phyloP scores from a whole-genome alignment of 2,113 vertebrate species.

The Apteryx owenii region DNA sequence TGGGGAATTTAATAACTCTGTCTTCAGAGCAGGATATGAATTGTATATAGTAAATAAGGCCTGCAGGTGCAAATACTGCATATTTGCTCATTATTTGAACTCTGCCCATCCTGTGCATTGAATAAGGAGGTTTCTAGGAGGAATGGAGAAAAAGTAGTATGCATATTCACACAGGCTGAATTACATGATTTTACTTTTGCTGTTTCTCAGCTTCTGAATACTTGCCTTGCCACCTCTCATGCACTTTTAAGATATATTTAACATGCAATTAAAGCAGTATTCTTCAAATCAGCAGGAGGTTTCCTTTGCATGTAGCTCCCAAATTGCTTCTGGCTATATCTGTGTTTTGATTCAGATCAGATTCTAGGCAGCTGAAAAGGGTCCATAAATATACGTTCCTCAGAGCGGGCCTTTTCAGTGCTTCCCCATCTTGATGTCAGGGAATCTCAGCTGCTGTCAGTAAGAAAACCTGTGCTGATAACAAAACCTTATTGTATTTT shows the following conservation, averaged over 20 bases:
- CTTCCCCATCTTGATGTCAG: background rate
- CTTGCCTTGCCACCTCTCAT: background rate
- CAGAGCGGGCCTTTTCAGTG: background rate
- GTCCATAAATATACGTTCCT: constrained; percentile 23
- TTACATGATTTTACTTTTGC: background rate
- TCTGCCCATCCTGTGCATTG: background rate
- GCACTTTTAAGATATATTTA: constrained; percentile 24
- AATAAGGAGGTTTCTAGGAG: background rate
- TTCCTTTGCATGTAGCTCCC: constrained; percentile 3
- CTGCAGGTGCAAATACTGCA: constrained; percentile 36
- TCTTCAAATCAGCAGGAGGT: constrained; percentile 34
- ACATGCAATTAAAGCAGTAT: constrained; percentile 17
- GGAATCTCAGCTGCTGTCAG: background rate
- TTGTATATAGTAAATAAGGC: constrained; percentile 66
- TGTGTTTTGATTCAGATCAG: constrained; percentile 37
- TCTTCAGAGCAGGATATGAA: constrained; percentile 68
- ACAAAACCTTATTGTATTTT: background rate
- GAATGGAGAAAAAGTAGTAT: background rate
- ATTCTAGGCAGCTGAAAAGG: constrained; percentile 30
- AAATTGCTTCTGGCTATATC: constrained; percentile 39
- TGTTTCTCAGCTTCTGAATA: background rate
- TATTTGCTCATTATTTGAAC: constrained; percentile 44
- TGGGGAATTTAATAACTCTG: constrained; percentile 55
- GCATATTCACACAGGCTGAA: background rate
- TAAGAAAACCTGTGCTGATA: constrained; percentile 3